phyloP scores from a whole-genome alignment of 2,113 vertebrate genomes.

The Narcine bancroftii region DNA sequence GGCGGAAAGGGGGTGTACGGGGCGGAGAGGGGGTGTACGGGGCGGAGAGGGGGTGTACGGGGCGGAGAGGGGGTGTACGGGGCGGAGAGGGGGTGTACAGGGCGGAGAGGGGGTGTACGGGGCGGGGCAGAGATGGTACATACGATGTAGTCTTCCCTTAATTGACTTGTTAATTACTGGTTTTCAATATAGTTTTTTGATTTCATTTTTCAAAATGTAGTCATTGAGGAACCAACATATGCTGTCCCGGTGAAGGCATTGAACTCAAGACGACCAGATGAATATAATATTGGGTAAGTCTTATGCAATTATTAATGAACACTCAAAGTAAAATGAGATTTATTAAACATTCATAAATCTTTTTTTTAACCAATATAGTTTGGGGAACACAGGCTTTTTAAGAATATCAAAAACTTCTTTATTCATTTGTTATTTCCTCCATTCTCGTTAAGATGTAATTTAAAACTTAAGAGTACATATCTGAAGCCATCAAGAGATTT shows the following conservation, averaged over 20 bases:
- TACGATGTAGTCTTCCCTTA: not conserved
- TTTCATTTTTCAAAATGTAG: not conserved
- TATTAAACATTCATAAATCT: not conserved
- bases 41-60: too few relatives aligned
- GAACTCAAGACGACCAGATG: not conserved
- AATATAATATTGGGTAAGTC: constrained; percentile 29
- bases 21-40: too few relatives aligned
- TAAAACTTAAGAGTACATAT: not conserved
- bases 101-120: not conserved
- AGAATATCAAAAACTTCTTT: not conserved
- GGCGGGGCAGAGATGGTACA: too few relatives aligned
- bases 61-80: too few relatives aligned
- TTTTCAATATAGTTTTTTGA: not conserved
- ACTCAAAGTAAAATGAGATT: not conserved
- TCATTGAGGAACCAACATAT: not conserved
- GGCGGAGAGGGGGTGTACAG: not conserved
- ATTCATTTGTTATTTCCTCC: not conserved
- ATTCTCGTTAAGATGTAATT: not conserved
- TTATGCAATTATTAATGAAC: not conserved
- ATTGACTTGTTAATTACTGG: not conserved
- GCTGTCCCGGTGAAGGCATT: not conserved
- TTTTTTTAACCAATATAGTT: not conserved
- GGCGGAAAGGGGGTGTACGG: too few relatives aligned
- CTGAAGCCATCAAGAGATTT: too few relatives aligned
- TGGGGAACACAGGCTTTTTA: not conserved